A percentile compares a stretch with the other conserved stretches of the same genome.
These are phyloP conservation scores for Drosophila persimilis DNA, from an alignment of 1,140 invertebrate species.

Conservation along the genomic window DNA sequence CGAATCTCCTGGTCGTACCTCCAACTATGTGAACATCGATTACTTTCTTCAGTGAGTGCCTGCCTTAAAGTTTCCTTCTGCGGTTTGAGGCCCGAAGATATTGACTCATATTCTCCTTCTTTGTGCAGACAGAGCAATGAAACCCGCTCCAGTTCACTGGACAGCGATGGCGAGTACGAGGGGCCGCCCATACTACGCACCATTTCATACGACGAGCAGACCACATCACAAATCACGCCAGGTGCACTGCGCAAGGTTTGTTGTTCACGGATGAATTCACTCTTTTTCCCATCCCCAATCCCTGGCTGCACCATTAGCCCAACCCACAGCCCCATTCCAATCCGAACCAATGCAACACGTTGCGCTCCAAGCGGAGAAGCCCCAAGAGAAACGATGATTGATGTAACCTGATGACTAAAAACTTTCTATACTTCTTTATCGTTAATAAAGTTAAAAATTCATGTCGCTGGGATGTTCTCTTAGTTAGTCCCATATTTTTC, in stretches of 20 bases:
- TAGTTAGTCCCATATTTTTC: too few species aligned
- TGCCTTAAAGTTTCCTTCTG: neutral
- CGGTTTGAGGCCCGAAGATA: neutral
- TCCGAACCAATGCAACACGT: too few species aligned
- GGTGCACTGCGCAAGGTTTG: conserved; percentile 77
- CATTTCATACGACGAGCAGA: conserved; percentile 78
- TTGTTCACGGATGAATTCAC: conserved; percentile 15
- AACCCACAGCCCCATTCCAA: neutral
- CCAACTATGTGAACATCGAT: conserved; percentile 95
- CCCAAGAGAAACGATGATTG: conserved; percentile 6
- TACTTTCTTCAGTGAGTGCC: conserved; percentile 91
- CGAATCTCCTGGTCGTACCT: conserved; percentile 89
- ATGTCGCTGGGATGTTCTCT: neutral
- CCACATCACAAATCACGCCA: conserved; percentile 71
- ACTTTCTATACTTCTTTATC: conserved; percentile 33
- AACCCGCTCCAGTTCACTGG: conserved; percentile 83
- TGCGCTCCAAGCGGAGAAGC: neutral
- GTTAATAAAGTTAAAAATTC: conserved; percentile 44
- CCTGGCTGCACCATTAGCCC: neutral
- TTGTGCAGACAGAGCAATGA: conserved; percentile 81
- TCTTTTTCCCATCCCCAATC: neutral
- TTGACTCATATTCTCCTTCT: neutral
- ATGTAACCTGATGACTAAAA: conserved; percentile 48
- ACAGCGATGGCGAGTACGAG: conserved; percentile 83
- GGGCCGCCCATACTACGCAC: conserved; percentile 72